Evolutionary conservation across 1,140 invertebrate species (phyloP), one percentile per base, ranked within the genome.

Genomic region (Drosophila tsacasi): DNA sequence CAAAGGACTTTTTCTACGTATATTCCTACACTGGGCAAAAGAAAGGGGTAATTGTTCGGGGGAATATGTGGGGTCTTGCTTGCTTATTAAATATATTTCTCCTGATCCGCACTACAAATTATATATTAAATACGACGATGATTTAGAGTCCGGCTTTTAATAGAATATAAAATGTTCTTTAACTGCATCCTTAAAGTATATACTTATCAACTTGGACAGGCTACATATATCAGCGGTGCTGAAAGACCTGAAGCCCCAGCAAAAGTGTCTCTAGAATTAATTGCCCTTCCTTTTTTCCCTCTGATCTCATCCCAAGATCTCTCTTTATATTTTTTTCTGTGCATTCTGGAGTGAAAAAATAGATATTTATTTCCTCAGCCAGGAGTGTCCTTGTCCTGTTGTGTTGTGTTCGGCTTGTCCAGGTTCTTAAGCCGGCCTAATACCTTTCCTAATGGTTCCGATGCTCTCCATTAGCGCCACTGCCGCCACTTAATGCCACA

Each of bases 401-500:
- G 21, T 58, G 47, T 40, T 67, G 57, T 47, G 44, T 54, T 37
- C 46, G 40, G 46, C 21, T 46, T 13, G 46, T 13, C 73, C 27
- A 77, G 64, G 65, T 59, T 79, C 76, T 62, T 79, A 78, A 79
- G 76, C 76, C 75, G 52, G 21, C 68, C 49, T 78, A 79, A 79
- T 78, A 78, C 76, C 76, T 71, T 59, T 78, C 64, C 65, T 78
- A 79, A 79, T 79, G 75, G 75, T 4, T 42, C 40, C 75, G 65
- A 78, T 79, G 76, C 67, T 35, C 69, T 77, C 75, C 75, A 76
- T 76, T 76, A 76, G 74, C 74, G 72, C 62, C 13, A 50, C 73
- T 46, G 63, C 46, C 37, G 30, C 54, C 58, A 76, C 73, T 76
- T 75, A 75, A 76, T 76, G 74, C 50, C 73, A 49, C 62, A 76